Conservation (phyloP, 2,113 vertebrate species). For the Anoura caudifer region DNA sequence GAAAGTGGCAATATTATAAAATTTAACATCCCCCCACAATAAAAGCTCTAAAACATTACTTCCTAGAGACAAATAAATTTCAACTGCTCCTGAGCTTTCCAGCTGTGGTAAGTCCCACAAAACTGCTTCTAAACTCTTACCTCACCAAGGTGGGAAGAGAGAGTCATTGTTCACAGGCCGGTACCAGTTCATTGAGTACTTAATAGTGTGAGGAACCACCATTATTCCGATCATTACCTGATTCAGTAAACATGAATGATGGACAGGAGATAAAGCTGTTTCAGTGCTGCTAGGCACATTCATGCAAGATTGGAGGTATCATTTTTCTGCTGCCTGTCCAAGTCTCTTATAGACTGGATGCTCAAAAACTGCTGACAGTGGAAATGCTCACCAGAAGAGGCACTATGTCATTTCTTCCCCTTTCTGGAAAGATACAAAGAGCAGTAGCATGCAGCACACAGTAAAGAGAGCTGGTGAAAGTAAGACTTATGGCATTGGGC, state of each 20-base stretch:
- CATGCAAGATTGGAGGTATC: neutral
- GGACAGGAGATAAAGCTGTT: neutral
- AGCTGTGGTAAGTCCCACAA: neutral
- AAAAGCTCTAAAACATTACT: neutral
- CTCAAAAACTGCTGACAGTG: neutral
- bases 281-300: neutral
- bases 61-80: neutral
- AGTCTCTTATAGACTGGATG: neutral
- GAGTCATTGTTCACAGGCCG: neutral
- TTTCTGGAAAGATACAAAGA: neutral
- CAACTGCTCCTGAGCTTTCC: neutral
- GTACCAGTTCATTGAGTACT: neutral
- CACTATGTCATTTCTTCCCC: neutral
- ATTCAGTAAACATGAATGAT: neutral
- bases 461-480: neutral
- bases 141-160: neutral
- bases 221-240: neutral
- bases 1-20: neutral
- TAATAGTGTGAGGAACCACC: neutral
- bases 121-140: neutral
- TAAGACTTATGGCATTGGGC: neutral
- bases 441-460: neutral
- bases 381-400: neutral
- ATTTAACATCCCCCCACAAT: neutral
- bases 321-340: neutral